Evolutionary conservation across 2,888 invertebrate genomes (phyloP).

Genomic region (Hyles lineata): DNA sequence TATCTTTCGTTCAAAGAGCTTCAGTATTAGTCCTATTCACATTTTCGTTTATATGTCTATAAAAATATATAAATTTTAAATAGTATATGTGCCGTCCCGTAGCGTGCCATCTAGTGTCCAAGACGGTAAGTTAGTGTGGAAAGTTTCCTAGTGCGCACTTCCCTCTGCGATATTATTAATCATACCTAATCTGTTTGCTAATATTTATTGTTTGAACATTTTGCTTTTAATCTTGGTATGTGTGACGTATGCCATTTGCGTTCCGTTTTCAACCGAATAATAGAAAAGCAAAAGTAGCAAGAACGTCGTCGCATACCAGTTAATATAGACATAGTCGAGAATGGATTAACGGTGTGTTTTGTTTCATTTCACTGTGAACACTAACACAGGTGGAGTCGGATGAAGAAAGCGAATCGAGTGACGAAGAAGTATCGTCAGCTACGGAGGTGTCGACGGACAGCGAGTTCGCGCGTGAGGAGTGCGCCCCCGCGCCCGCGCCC

Average conservation of each 20-base stretch:
- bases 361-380: constrained; percentile 40
- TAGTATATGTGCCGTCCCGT: constrained; percentile 37
- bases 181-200: constrained; percentile 2
- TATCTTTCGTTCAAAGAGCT: too few species aligned
- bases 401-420: constrained; percentile 87
- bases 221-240: constrained; percentile 2
- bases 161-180: not conserved
- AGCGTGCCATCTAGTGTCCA: constrained; percentile 45
- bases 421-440: constrained; percentile 92
- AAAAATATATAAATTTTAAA: constrained; percentile 36
- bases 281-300: too few species aligned
- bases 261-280: not conserved
- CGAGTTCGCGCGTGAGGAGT: constrained; percentile 94
- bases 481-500: constrained; percentile 87
- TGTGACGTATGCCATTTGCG: not conserved
- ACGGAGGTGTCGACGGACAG: constrained; percentile 97
- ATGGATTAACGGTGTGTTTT: constrained; percentile 5
- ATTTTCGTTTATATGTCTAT: constrained; percentile 36
- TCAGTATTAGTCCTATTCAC: not conserved
- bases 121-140: constrained; percentile 75
- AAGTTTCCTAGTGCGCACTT: constrained; percentile 39
- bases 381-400: constrained; percentile 77
- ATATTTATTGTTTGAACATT: constrained; percentile 27
- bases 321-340: not conserved
- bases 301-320: not conserved